Percentiles rank a stretch among this genome's conserved stretches.
Evolutionary conservation across 2,888 invertebrate species (phyloP).

Genomic region (Athrips mouffetella): DNA sequence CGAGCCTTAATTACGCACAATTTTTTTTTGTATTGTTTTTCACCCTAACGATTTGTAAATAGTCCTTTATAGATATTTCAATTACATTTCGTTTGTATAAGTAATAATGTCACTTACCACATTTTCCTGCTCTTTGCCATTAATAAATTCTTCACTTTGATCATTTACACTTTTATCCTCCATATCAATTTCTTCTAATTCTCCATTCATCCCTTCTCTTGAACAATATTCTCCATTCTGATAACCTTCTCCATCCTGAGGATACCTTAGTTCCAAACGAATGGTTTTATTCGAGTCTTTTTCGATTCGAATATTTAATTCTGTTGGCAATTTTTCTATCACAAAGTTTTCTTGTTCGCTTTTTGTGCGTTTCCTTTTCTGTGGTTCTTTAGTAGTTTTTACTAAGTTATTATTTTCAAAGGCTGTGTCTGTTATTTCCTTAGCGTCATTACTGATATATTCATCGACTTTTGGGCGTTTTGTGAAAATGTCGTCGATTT

Average conservation of each 20-base stretch:
- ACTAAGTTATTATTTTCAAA: conserved; percentile 46
- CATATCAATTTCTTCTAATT: conserved; percentile 25
- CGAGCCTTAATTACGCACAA: too few relatives aligned
- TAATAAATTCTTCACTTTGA: conserved; percentile 9
- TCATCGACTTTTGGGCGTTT: conserved; percentile 50
- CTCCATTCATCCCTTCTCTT: conserved; percentile 20
- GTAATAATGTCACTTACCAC: neutral
- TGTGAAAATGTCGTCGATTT: conserved; percentile 57
- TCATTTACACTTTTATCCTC: conserved; percentile 5
- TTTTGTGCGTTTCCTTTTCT: conserved; percentile 43
- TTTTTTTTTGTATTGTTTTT: too few relatives aligned
- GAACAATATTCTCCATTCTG: neutral
- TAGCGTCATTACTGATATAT: conserved; percentile 12
- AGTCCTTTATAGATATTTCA: too few relatives aligned
- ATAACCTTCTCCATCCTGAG: conserved; percentile 18
- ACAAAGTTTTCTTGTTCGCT: conserved; percentile 32
- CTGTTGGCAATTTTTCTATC: conserved; percentile 35
- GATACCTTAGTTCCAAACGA: conserved; percentile 51
- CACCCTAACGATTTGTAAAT: too few relatives aligned
- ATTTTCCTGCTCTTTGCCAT: neutral
- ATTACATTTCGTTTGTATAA: too few relatives aligned
- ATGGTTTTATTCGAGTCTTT: conserved; percentile 55
- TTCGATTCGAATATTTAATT: conserved; percentile 57
- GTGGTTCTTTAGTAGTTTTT: conserved; percentile 35
- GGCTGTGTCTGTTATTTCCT: conserved; percentile 7